These are phyloP conservation scores for Chlorodrepanis virens DNA, from an alignment of 2,113 vertebrate genomes.

Conservation along the genomic window DNA sequence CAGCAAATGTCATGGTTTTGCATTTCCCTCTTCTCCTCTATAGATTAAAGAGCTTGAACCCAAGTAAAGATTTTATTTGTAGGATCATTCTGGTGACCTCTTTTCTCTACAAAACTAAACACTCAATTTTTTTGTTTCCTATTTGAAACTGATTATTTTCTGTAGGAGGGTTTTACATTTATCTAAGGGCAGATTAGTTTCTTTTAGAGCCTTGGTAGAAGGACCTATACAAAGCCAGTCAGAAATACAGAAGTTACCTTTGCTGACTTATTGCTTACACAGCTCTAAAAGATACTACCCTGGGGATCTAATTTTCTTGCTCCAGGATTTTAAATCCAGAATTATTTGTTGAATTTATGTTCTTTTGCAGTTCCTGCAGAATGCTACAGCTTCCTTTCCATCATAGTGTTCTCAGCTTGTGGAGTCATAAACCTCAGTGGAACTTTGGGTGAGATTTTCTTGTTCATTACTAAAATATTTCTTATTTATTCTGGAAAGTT, in stretches of 20 bases:
- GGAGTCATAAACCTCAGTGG: conserved; percentile 3
- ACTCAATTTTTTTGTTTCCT: not conserved
- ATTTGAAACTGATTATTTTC: not conserved
- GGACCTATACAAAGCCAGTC: not conserved
- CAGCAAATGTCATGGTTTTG: not conserved
- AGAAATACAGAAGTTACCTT: not conserved
- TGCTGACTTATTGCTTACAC: not conserved
- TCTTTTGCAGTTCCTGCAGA: conserved; percentile 28
- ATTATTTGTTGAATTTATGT: conserved; percentile 29
- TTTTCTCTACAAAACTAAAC: not conserved
- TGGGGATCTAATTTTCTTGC: conserved; percentile 4
- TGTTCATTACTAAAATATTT: not conserved
- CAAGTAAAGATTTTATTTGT: not conserved
- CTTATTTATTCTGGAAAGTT: not conserved
- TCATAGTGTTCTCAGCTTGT: not conserved
- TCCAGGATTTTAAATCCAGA: not conserved
- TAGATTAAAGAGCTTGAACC: not conserved
- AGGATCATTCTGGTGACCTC: not conserved
- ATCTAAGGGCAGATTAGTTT: not conserved
- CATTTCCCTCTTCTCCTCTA: not conserved
- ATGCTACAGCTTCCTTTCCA: not conserved
- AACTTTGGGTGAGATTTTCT: conserved; percentile 39
- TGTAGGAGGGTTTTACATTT: not conserved
- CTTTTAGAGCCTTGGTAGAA: not conserved
- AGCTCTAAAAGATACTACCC: not conserved